Conservation (phyloP, 2,888 invertebrate genomes). For the Furcula furcula region DNA sequence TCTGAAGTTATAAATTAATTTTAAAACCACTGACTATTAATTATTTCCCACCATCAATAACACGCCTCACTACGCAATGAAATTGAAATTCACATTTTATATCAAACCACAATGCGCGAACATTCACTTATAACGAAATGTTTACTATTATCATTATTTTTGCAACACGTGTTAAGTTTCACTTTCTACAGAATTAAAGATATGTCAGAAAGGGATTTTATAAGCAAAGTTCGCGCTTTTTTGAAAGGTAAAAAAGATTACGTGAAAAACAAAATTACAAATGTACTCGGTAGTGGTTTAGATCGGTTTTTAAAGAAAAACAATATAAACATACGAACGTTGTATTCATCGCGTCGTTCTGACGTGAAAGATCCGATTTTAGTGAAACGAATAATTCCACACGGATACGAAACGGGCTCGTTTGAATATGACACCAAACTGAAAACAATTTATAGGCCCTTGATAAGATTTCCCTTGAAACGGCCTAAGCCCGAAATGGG, state of each 20-base stretch:
- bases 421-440: slow-evolving; percentile 28
- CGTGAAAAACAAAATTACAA: background rate
- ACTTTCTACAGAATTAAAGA: slow-evolving; percentile 8
- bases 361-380: slow-evolving; percentile 9
- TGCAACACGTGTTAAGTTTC: slow-evolving; percentile 7
- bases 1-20: too few species aligned
- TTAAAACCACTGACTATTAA: too few species aligned
- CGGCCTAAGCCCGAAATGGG: slow-evolving; percentile 11
- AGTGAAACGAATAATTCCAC: slow-evolving; percentile 32
- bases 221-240: slow-evolving; percentile 2
- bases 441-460: slow-evolving; percentile 31
- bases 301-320: background rate
- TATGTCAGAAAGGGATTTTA: background rate
- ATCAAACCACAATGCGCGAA: slow-evolving; percentile 7
- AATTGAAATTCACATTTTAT: background rate
- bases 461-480: slow-evolving; percentile 27
- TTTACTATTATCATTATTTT: slow-evolving; percentile 9
- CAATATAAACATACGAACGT: background rate
- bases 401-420: slow-evolving; percentile 11
- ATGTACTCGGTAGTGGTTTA: background rate
- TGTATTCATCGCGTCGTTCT: background rate
- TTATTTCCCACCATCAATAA: slow-evolving; percentile 4
- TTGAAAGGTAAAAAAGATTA: background rate
- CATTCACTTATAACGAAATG: slow-evolving; percentile 8
- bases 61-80: slow-evolving; percentile 10